These are phyloP conservation scores for Drosophila pandora DNA, from an alignment of 1,140 invertebrate genomes.

Conservation along the genomic window DNA sequence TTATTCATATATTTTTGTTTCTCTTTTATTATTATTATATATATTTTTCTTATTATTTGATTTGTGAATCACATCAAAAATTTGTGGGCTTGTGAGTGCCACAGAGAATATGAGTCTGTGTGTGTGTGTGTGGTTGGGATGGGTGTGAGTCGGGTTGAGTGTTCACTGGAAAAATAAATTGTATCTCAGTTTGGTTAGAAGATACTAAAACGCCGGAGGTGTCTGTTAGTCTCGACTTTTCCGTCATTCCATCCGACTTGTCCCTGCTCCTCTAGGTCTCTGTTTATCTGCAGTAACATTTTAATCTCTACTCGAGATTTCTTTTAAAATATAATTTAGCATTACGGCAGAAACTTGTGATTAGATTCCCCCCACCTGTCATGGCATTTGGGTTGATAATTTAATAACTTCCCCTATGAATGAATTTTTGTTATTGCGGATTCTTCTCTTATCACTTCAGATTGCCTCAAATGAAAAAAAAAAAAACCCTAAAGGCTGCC, in stretches of 20 bases:
- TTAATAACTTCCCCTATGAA: constrained; percentile 64
- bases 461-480: constrained; percentile 10
- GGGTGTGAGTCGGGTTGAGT: constrained; percentile 43
- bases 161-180: constrained; percentile 70
- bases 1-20: constrained; percentile 31
- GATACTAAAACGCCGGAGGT: constrained; percentile 28
- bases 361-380: constrained; percentile 59
- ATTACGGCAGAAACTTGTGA: constrained; percentile 53
- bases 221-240: constrained; percentile 53
- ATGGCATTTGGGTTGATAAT: constrained; percentile 52
- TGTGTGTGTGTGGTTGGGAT: constrained; percentile 6
- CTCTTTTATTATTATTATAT: constrained; percentile 61
- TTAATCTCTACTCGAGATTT: constrained; percentile 72
- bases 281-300: constrained; percentile 74
- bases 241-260: constrained; percentile 12
- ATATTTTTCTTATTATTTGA: constrained; percentile 63
- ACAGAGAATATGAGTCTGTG: not conserved
- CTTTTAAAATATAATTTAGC: constrained; percentile 62
- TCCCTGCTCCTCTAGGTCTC: not conserved
- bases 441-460: constrained; percentile 27
- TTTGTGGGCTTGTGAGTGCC: constrained; percentile 20
- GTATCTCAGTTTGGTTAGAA: constrained; percentile 45
- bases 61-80: constrained; percentile 73
- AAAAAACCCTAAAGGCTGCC: not conserved
- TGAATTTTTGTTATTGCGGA: constrained; percentile 49